Base-by-base conservation (phyloP, 2,888 invertebrate genomes). In the Rugalucina vietnamica region DNA sequence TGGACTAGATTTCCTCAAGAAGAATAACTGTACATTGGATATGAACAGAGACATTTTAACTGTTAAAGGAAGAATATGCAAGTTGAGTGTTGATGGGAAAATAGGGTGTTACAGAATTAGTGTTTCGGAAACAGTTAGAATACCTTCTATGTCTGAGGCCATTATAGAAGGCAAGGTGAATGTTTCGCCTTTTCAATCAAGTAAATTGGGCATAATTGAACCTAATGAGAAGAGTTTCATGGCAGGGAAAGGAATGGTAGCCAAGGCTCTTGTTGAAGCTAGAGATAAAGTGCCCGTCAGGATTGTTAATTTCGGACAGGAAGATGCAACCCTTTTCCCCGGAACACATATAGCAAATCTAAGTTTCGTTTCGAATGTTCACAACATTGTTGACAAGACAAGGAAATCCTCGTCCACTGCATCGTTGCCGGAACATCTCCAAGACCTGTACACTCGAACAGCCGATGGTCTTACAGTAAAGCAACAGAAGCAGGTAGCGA, bases 131-230 rank as follows among this genome's bases (percentile, higher is more conserved):
- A 65, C 37, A 18, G 70, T 81, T 0, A 57, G 37, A 21, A 29
- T 83, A 12, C 86, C 82, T 18, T 65, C 80, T 21, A 32, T 65
- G 34, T 79, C 79, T 37, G 85, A 82, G 57, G 10, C 74, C 18
- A 74, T 85, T 5, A 8, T 54, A 3, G 21, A 37, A 3, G 76
- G 81, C 5, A 81, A 65, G 21, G 14, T 79, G 2, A 10, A 1
- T 4, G 70, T 27, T 32, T 69, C 36, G 49, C n/a, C 54, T 2
- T 32, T 27, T 27, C 2, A 1, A 39, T 37, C 32, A 34, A 54
- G 12, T 3, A 8, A 27, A 8, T 27, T 50, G 27, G 78, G 79
- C 5, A 24, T 85, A 12, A 36, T 85, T n/a, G 85, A 82, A 32
- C 39, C 85, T 27, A 27, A 29, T 14, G 78, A 76, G n/a, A 34